phyloP scores from a whole-genome alignment of 2,113 vertebrate genomes.

The Neogobius melanostomus region DNA sequence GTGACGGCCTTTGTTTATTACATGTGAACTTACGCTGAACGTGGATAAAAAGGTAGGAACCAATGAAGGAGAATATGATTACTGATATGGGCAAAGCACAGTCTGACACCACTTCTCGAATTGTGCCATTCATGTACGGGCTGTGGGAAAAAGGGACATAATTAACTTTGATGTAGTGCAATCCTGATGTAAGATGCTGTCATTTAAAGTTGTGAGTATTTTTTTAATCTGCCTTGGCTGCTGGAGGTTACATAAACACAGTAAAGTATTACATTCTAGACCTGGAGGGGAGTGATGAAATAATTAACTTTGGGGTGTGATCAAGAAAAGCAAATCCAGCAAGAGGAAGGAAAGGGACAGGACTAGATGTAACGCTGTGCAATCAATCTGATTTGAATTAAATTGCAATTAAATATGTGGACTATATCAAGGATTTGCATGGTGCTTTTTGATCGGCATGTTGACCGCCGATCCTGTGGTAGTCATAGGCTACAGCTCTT shows the following conservation, averaged over 20 bases:
- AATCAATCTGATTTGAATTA: too few relatives aligned
- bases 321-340: background rate
- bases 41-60: slow-evolving; percentile 88
- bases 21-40: slow-evolving; percentile 83
- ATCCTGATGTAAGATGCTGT: slow-evolving; percentile 23
- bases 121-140: slow-evolving; percentile 84
- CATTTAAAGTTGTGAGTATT: slow-evolving; percentile 18
- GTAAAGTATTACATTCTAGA: slow-evolving; percentile 12
- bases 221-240: slow-evolving; percentile 11
- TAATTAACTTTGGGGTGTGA: slow-evolving; percentile 1
- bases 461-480: too few relatives aligned
- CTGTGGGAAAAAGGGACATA: slow-evolving; percentile 62
- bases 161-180: slow-evolving; percentile 21
- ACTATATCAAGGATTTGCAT: too few relatives aligned
- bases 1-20: slow-evolving; percentile 23
- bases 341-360: background rate
- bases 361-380: background rate
- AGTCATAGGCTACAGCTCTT: too few relatives aligned
- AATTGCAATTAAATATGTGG: too few relatives aligned
- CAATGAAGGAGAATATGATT: slow-evolving; percentile 85
- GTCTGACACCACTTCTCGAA: slow-evolving; percentile 92
- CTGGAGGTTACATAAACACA: slow-evolving; percentile 6
- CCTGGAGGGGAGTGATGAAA: slow-evolving; percentile 12
- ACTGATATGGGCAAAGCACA: slow-evolving; percentile 91
- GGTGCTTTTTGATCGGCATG: too few relatives aligned